A percentile compares a stretch with the other conserved stretches of the same genome.
These are phyloP conservation scores for Ivindomyrus marchei DNA, from an alignment of 2,113 vertebrate species.

Conservation along the genomic window DNA sequence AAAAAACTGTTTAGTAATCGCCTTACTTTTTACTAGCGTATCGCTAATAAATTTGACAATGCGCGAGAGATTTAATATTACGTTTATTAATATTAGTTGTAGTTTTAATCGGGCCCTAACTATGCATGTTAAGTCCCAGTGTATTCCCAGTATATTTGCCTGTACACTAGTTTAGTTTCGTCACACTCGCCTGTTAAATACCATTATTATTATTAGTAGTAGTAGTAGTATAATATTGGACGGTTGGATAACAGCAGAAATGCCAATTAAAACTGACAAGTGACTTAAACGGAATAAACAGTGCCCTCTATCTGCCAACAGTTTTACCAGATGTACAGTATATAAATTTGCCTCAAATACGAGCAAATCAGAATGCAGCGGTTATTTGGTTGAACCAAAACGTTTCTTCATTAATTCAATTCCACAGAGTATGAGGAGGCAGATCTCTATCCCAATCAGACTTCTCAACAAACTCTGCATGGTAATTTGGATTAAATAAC, in stretches of 20 bases:
- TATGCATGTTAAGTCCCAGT: not conserved
- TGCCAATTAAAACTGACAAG: not conserved
- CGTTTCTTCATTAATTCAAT: not conserved
- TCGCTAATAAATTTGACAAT: not conserved
- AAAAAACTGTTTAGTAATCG: not conserved
- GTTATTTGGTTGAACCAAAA: not conserved
- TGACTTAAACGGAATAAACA: not conserved
- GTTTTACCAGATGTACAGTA: not conserved
- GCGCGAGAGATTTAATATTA: not conserved
- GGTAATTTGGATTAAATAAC: not conserved
- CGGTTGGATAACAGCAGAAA: not conserved
- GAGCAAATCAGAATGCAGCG: not conserved
- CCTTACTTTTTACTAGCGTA: not conserved
- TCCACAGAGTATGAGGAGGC: not conserved
- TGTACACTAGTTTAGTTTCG: not conserved
- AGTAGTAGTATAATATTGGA: not conserved
- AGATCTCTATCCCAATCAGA: not conserved
- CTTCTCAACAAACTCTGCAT: not conserved
- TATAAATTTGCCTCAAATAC: not conserved
- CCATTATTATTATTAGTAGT: not conserved
- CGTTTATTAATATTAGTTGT: not conserved
- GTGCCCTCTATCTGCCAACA: not conserved
- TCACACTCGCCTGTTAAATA: not conserved
- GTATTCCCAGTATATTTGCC: not conserved
- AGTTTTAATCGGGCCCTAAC: not conserved